Evolutionary conservation across 2,113 vertebrate genomes (phyloP), one percentile per base, ranked within the genome.

Genomic region (Corythornis vintsioides): DNA sequence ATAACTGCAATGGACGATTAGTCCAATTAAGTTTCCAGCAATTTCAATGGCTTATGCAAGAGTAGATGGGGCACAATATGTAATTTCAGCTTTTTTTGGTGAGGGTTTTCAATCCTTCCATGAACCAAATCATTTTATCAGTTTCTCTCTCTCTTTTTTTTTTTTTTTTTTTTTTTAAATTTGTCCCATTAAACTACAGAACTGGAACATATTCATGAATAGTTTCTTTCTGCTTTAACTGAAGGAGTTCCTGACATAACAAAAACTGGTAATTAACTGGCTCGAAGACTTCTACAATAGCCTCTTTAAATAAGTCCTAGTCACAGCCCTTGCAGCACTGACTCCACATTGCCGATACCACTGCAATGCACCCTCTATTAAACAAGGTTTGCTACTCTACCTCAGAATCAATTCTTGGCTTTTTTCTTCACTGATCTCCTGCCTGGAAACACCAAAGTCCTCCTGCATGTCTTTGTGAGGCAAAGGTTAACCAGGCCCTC

Each of bases 241-340:
- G 85, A 89, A 97, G 96, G 96, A 98, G 97, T 93, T 98, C 97
- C 98, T 98, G 97, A 98, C 97, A 97, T 98, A 97, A 98, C 97
- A 97, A 97, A 98, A 98, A 96, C 97, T 97, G 93, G 97, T 97
- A 98, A 98, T 98, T 98, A 98, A 97, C 97, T 96, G 95, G 88
- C 96, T 97, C 11, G 9, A 95, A 97, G 96, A 96, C 88, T 96
- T 97, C 97, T 97, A 97, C 97, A 98, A 98, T 97, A 96, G 97
- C 87, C 87, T 97, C 91, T 97, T 98, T 96, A 98, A 97, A 96
- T 94, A 96, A 96, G 93, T 96, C 89, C 95, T 97, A 93, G 35
- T 38, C 52, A 87, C n/a, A 0, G 94, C 88, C 78, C 94, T 90
- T 67, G 63, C 88, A 93, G 96, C 47, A 78, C 53, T 61, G 59